Conservation (phyloP, 1,140 invertebrate species). For the Anadara kagoshimensis region DNA sequence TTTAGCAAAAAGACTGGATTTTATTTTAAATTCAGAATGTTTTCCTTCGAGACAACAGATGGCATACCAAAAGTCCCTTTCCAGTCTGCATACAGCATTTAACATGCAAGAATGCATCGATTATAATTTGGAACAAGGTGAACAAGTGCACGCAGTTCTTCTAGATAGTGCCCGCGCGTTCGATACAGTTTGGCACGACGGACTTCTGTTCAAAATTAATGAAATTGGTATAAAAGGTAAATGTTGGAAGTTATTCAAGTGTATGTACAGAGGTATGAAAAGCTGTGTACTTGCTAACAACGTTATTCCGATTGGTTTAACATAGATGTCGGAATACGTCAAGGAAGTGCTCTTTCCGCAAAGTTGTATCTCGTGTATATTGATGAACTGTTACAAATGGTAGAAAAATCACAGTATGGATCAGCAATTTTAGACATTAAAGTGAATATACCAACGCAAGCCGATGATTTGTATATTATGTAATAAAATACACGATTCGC, state of each 20-base stretch:
- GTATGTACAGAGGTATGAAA: not conserved
- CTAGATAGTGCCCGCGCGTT: too few species aligned
- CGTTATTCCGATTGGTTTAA: not conserved
- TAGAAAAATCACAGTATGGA: not conserved
- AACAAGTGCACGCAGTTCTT: too few species aligned
- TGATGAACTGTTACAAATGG: not conserved
- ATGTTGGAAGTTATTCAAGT: not conserved
- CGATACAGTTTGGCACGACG: too few species aligned
- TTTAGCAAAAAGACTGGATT: too few species aligned
- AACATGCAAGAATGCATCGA: not conserved
- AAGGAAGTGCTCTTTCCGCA: constrained; percentile 18
- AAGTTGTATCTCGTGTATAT: constrained; percentile 18
- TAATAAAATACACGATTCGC: too few species aligned
- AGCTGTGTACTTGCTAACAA: constrained; percentile 12
- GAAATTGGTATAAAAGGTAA: too few species aligned
- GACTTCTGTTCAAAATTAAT: too few species aligned
- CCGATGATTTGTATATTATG: not conserved
- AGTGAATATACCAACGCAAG: not conserved
- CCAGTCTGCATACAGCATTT: not conserved
- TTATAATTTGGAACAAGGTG: not conserved
- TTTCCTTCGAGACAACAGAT: constrained; percentile 2
- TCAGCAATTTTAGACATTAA: not conserved
- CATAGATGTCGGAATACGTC: not conserved
- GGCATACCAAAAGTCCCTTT: constrained; percentile 3
- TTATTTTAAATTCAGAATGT: not conserved